Evolutionary conservation across 2,797 vertebrate species (phyloP).

Genomic region (Crax fasciolata): DNA sequence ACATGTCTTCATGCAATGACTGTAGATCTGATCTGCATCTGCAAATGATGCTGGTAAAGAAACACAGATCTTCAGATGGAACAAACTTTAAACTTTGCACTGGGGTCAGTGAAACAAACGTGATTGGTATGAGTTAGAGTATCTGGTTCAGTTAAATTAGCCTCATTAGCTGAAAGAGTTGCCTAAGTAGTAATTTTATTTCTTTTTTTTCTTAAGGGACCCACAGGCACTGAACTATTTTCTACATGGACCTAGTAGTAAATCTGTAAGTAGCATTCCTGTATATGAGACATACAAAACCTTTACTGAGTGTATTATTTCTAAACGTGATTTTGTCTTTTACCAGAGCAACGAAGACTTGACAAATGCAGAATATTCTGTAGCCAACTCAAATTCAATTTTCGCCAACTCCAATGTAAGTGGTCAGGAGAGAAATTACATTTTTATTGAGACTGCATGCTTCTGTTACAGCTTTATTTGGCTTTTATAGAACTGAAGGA

Average conservation of each 20-base stretch:
- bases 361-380: conserved; percentile 92
- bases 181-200: conserved; percentile 2
- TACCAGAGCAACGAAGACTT: conserved; percentile 93
- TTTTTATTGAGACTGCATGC: not conserved
- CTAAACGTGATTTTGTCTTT: conserved; percentile 67
- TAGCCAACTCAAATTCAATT: conserved; percentile 92
- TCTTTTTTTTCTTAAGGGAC: conserved; percentile 86
- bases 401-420: conserved; percentile 93
- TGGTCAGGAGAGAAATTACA: conserved; percentile 27
- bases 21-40: not conserved
- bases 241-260: conserved; percentile 95
- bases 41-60: not conserved
- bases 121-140: not conserved
- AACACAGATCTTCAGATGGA: not conserved
- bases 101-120: not conserved
- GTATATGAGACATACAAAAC: not conserved
- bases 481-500: not conserved
- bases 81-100: not conserved
- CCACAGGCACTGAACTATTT: conserved; percentile 97
- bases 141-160: not conserved
- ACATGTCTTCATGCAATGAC: not conserved
- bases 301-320: not conserved
- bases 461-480: not conserved
- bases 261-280: conserved; percentile 90
- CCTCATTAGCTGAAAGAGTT: not conserved